Percentiles rank a stretch among this genome's conserved stretches.
Evolutionary conservation across 2,888 invertebrate species (phyloP).

Genomic region (Protodeltote pygarga): DNA sequence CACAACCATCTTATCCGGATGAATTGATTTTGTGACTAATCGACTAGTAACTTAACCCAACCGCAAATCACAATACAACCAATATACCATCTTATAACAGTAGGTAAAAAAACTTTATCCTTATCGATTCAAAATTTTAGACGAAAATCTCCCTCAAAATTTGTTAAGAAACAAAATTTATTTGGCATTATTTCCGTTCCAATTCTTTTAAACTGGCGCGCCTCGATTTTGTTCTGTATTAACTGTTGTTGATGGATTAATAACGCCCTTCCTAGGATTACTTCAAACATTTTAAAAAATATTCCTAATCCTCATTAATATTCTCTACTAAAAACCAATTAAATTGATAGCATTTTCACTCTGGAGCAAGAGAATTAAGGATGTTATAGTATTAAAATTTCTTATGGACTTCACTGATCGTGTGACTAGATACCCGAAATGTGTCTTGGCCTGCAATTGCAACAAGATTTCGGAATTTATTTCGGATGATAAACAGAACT

Average conservation of each 20-base stretch:
- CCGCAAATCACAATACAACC: constrained; percentile 31
- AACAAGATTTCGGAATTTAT: too few species aligned
- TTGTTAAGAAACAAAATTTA: constrained; percentile 39
- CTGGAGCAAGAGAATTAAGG: too few species aligned
- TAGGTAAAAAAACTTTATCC: constrained; percentile 11
- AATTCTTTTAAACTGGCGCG: constrained; percentile 33
- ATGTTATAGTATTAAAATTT: too few species aligned
- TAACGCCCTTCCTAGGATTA: not conserved
- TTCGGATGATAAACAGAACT: too few species aligned
- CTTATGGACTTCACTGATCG: too few species aligned
- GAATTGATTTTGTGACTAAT: constrained; percentile 46
- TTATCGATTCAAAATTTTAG: constrained; percentile 20
- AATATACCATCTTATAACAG: constrained; percentile 12
- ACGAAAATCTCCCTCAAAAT: constrained; percentile 22
- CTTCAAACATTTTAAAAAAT: not conserved
- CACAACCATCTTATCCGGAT: constrained; percentile 13
- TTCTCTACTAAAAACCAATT: too few species aligned
- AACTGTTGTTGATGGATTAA: constrained; percentile 14
- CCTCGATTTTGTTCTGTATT: constrained; percentile 25
- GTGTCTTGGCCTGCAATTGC: too few species aligned
- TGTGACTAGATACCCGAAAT: too few species aligned
- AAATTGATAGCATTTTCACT: not conserved
- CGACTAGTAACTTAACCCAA: constrained; percentile 10
- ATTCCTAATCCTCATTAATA: too few species aligned
- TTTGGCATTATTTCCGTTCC: constrained; percentile 33